Evolutionary conservation across 2,888 invertebrate species (phyloP), one percentile per base, ranked within the genome.

Genomic region (Oscheius onirici): DNA sequence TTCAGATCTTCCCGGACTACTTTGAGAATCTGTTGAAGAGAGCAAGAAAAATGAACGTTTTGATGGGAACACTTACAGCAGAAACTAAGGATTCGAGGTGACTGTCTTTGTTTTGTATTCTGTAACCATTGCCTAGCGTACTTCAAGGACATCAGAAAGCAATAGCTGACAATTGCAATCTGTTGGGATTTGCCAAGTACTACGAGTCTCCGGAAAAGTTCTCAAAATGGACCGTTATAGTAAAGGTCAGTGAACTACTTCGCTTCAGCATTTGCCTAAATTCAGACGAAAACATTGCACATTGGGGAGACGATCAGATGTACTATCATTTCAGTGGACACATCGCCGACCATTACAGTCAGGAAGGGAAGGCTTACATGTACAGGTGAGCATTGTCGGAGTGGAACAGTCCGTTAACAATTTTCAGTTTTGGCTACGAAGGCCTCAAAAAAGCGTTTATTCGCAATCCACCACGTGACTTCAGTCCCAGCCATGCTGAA

Each of bases 121-220:
- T 17, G 6, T 52, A 20, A 3, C 8, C 15, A 13, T 43, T 5
- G 46, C 13, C 13, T 10, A 55, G 55, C 3, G 13, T 28, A 5
- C 28, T 55, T 6, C 24, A 10, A 55, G 55, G 28, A 28, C n/a
- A 24, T 24, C 10, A 2, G 3, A 28, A 28, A 26, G 28, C 8
- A n/a, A 28, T 55, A 15, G 15, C 22, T 3, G 55, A 28, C n/a
- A 26, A 55, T 55, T 55, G 34, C 13, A n/a, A 24, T 55, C 55
- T 28, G 10, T 15, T 55, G 10, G 55, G 26, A 20, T 26, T 26
- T 28, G 55, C n/a, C 11, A 55, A 55, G 26, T 28, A 55, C 26
- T 55, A 55, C n/a, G 55, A 55, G n/a, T 6, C 8, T 10, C 55
- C 55, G 13, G 55, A 55, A 28, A 28, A 24, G 28, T 55, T 55